These are phyloP conservation scores for Stenurella melanura DNA, from an alignment of 2,888 invertebrate genomes.

Conservation along the genomic window DNA sequence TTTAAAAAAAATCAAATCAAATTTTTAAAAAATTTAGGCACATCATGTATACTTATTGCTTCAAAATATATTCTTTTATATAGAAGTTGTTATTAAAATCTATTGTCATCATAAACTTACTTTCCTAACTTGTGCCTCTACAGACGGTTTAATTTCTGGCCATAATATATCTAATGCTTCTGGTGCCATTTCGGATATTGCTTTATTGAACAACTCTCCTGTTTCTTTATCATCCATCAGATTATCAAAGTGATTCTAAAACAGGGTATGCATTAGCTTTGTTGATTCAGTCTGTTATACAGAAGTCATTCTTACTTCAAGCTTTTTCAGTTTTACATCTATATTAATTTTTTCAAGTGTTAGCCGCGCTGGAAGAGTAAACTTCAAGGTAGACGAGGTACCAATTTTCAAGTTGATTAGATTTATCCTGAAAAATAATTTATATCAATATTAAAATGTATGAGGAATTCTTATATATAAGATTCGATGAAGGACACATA, in stretches of 20 bases:
- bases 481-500: too few species aligned
- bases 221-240: slow-evolving; percentile 69
- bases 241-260: slow-evolving; percentile 70
- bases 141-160: slow-evolving; percentile 70
- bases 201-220: slow-evolving; percentile 70
- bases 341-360: slow-evolving; percentile 65
- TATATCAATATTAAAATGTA: neutral
- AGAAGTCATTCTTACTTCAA: slow-evolving; percentile 61
- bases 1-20: too few species aligned
- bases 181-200: slow-evolving; percentile 70
- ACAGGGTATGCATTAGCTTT: slow-evolving; percentile 45
- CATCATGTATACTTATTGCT: too few species aligned
- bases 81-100: neutral
- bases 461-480: too few species aligned
- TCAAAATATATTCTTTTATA: too few species aligned
- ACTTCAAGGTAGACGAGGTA: slow-evolving; percentile 65
- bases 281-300: slow-evolving; percentile 10
- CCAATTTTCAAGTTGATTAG: slow-evolving; percentile 67
- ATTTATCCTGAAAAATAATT: slow-evolving; percentile 65
- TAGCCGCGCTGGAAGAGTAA: slow-evolving; percentile 60
- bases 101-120: slow-evolving; percentile 59
- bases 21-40: too few species aligned
- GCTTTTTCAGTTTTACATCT: slow-evolving; percentile 65
- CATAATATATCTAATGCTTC: slow-evolving; percentile 71
- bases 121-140: slow-evolving; percentile 68